Evolutionary conservation across 2,888 invertebrate species (phyloP), one percentile per base, ranked within the genome.

Genomic region (Cosmia pyralina): DNA sequence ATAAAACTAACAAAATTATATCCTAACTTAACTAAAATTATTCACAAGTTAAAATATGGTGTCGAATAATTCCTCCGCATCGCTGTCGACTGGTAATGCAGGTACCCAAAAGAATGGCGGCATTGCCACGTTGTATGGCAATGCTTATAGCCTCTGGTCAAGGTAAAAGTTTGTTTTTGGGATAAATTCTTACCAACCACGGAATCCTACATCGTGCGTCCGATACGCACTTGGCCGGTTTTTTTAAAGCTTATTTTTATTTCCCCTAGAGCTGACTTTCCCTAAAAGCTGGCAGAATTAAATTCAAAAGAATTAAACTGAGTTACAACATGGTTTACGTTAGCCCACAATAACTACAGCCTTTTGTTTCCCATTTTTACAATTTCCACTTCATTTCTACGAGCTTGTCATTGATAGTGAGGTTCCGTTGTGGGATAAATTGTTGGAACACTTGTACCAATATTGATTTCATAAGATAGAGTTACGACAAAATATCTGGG

Each of bases 311-410:
- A 81, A 70, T 71, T 57, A 80, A 86, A 79, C 68, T 60, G 65
- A 86, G 77, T 78, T 82, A 83, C 77, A 80, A 79, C 10, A 64
- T 34, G 79, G 41, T 83, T 82, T 83, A 57, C 72, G 72, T 70
- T 79, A 72, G 68, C 67, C 79, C 71, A 79, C 77, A 86, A 78
- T 79, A 79, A 77, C 57, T 75, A 75, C 46, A 74, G 57, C 58
- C 72, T 73, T 83, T 79, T 69, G 69, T 69, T 81, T 67, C 38
- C 34, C 4, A 68, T 81, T 81, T 81, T 71, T 81, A 68, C 57
- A 60, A 75, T 66, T 66, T 63, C 52, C 34, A 75, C 50, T 62
- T 63, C 34, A 70, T 71, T 85, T 69, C 55, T 60, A 67, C 22
- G 53, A 74, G 22, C 19, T 60, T 69, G 38, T 70, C 41, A 46